Percentiles rank a stretch among this genome's conserved stretches.
phyloP scores from a whole-genome alignment of 2,888 invertebrate genomes.

The Iselma pallidipennis region DNA sequence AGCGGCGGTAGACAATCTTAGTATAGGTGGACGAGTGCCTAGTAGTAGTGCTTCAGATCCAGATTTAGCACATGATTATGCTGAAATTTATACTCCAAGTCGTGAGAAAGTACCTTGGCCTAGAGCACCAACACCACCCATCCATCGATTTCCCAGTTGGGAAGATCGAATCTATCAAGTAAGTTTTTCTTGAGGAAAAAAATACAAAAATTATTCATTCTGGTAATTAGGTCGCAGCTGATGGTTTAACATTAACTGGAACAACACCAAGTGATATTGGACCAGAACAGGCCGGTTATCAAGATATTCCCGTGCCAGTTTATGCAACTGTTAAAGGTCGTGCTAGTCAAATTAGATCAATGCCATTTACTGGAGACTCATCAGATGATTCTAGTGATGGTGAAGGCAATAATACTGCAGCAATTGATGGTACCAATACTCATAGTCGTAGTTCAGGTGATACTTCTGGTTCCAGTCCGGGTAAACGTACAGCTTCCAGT shows the following conservation, averaged over 20 bases:
- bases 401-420: constrained; percentile 64
- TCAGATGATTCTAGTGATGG: constrained; percentile 95
- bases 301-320: constrained; percentile 90
- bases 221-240: constrained; percentile 58
- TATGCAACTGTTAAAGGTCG: constrained; percentile 96
- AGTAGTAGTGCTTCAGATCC: constrained; percentile 69
- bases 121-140: constrained; percentile 82
- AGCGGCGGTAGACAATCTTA: constrained; percentile 64
- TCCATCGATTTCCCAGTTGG: constrained; percentile 79
- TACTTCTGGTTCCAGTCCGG: constrained; percentile 82
- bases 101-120: constrained; percentile 63
- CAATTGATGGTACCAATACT: constrained; percentile 60
- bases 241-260: constrained; percentile 58
- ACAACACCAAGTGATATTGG: constrained; percentile 54
- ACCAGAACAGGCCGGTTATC: constrained; percentile 73
- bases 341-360: constrained; percentile 93
- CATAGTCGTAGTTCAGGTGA: constrained; percentile 87
- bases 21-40: constrained; percentile 59
- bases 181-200: too few species aligned
- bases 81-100: constrained; percentile 92
- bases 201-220: too few species aligned
- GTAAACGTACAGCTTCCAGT: constrained; percentile 68
- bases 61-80: constrained; percentile 83
- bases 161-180: constrained; percentile 96
- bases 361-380: constrained; percentile 94